These are phyloP conservation scores for Heliornis fulica DNA, from an alignment of 2,113 vertebrate genomes.

Conservation along the genomic window DNA sequence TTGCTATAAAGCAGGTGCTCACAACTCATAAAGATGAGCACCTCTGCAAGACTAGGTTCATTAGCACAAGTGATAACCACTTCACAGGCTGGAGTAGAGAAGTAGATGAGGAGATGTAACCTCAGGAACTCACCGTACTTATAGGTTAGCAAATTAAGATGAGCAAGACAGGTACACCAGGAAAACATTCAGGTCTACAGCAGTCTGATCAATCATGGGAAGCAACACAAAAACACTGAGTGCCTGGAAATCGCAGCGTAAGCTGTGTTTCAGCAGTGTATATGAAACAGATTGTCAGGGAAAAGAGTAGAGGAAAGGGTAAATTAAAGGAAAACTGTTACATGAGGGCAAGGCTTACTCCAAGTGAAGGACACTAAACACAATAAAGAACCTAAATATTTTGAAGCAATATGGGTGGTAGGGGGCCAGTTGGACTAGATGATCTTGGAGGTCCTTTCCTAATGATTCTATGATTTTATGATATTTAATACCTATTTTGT, in stretches of 20 bases:
- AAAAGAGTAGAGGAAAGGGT: neutral
- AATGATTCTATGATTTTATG: too few relatives aligned
- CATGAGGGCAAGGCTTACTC: neutral
- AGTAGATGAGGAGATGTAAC: neutral
- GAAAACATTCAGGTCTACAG: neutral
- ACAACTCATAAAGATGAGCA: neutral
- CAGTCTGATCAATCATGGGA: neutral
- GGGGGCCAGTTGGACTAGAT: too few relatives aligned
- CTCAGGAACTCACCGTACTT: neutral
- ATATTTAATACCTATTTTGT: neutral
- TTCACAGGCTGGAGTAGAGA: neutral
- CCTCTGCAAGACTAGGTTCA: neutral
- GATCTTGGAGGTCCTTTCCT: too few relatives aligned
- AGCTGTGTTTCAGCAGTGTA: neutral
- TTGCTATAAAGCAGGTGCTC: neutral
- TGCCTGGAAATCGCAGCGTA: neutral
- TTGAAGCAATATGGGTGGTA: too few relatives aligned
- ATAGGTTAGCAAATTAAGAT: too few relatives aligned
- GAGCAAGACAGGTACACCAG: neutral
- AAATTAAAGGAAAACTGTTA: neutral
- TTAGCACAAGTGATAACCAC: neutral
- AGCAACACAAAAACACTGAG: neutral
- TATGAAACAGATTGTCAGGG: neutral
- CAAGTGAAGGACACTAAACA: neutral
- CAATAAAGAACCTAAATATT: neutral